Evolutionary conservation across 1,140 invertebrate genomes (phyloP).

Genomic region (Lethrus apterus): DNA sequence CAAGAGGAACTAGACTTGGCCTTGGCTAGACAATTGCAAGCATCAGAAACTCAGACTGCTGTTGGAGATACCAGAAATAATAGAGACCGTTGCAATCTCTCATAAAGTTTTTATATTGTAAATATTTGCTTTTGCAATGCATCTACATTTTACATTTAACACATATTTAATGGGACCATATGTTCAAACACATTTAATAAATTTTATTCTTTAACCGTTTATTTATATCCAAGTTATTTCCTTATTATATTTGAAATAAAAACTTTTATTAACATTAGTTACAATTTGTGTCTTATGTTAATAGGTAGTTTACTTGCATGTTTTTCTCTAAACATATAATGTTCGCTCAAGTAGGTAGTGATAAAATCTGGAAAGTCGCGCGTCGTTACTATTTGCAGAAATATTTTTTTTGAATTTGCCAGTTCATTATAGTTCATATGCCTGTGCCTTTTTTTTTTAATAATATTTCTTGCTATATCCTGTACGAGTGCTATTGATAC

Average conservation of each 20-base stretch:
- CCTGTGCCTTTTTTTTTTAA: slow-evolving; percentile 29
- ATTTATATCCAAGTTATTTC: too few relatives aligned
- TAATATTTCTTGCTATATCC: slow-evolving; percentile 40
- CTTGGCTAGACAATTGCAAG: slow-evolving; percentile 38
- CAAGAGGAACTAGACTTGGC: slow-evolving; percentile 38
- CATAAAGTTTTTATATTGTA: too few relatives aligned
- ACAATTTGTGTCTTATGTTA: too few relatives aligned
- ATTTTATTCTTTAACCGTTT: too few relatives aligned
- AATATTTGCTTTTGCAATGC: too few relatives aligned
- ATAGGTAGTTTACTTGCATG: too few relatives aligned
- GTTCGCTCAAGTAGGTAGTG: slow-evolving; percentile 51
- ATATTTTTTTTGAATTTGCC: slow-evolving; percentile 45
- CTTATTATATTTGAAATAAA: too few relatives aligned
- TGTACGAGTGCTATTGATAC: slow-evolving; percentile 45
- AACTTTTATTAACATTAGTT: too few relatives aligned
- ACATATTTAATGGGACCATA: too few relatives aligned
- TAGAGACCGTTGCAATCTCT: slow-evolving; percentile 32
- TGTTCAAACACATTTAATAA: too few relatives aligned
- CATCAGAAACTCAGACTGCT: slow-evolving; percentile 26
- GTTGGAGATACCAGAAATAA: slow-evolving; percentile 18
- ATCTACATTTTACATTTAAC: too few relatives aligned
- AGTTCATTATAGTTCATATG: slow-evolving; percentile 42
- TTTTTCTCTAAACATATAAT: slow-evolving; percentile 36
- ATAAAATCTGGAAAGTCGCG: slow-evolving; percentile 50
- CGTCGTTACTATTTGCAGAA: slow-evolving; percentile 47